phyloP scores from a whole-genome alignment of 1,140 invertebrate species.

The Oedothorax gibbosus region DNA sequence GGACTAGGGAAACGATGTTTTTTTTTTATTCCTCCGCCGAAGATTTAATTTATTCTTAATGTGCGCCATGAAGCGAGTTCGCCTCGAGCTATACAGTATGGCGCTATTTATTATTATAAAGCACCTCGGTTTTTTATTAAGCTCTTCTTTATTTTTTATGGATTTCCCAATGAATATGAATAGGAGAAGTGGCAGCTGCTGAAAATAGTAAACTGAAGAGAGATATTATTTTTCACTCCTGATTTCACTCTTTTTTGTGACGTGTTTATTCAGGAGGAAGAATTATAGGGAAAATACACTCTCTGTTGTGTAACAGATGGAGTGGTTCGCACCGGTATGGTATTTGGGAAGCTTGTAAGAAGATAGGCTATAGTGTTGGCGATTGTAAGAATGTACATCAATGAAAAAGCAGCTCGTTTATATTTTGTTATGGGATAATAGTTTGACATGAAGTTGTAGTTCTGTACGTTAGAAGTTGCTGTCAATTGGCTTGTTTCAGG shows the following conservation, averaged over 20 bases:
- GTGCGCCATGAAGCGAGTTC: slow-evolving; percentile 48
- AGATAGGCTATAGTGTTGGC: too few relatives aligned
- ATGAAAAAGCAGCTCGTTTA: too few relatives aligned
- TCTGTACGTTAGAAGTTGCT: too few relatives aligned
- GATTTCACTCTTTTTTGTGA: neutral
- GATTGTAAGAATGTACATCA: too few relatives aligned
- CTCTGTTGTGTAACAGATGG: too few relatives aligned
- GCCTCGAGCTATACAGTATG: slow-evolving; percentile 15
- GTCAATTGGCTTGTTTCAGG: too few relatives aligned
- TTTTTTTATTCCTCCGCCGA: slow-evolving; percentile 5
- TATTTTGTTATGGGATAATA: too few relatives aligned
- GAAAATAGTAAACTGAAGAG: slow-evolving; percentile 41
- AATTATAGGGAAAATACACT: too few relatives aligned
- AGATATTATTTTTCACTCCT: slow-evolving; percentile 55
- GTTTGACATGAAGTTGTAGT: too few relatives aligned
- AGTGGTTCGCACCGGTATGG: too few relatives aligned
- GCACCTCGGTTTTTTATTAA: slow-evolving; percentile 1
- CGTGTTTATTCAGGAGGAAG: slow-evolving; percentile 16
- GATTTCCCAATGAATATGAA: slow-evolving; percentile 32
- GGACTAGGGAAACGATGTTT: slow-evolving; percentile 14
- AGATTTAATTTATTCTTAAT: slow-evolving; percentile 61
- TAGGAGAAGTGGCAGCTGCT: slow-evolving; percentile 45
- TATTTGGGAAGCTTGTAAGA: too few relatives aligned
- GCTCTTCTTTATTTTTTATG: neutral
- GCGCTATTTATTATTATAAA: slow-evolving; percentile 53